Conservation (phyloP, 2,113 vertebrate species). For the Sigmodon hispidus region DNA sequence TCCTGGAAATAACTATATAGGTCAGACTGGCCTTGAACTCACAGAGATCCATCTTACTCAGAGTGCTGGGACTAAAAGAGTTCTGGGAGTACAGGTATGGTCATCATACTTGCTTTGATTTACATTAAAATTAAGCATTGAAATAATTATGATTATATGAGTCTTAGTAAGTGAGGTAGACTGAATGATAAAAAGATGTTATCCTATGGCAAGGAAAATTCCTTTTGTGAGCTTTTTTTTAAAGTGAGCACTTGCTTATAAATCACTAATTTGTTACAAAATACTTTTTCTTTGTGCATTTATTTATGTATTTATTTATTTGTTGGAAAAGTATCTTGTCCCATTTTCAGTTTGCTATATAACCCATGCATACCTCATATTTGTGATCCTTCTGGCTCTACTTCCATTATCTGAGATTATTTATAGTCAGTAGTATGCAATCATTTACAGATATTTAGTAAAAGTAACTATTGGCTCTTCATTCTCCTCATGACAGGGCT, state of each 20-base stretch:
- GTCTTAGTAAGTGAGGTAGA: background rate
- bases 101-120: background rate
- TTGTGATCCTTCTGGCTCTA: background rate
- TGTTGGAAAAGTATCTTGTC: background rate
- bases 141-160: background rate
- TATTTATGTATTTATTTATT: background rate
- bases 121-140: constrained; percentile 31
- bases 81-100: background rate
- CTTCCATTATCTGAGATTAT: background rate
- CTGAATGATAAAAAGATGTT: background rate
- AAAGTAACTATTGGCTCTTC: background rate
- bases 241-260: background rate
- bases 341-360: background rate
- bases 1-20: background rate
- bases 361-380: background rate
- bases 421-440: background rate
- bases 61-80: background rate
- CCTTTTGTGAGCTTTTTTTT: background rate
- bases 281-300: background rate
- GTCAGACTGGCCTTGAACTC: background rate
- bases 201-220: background rate
- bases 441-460: background rate
- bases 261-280: background rate
- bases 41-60: background rate
- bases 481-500: background rate